A percentile compares a stretch with the other conserved stretches of the same genome.
Conservation (phyloP, 2,888 invertebrate species). For the Drosophila tanythrix region DNA sequence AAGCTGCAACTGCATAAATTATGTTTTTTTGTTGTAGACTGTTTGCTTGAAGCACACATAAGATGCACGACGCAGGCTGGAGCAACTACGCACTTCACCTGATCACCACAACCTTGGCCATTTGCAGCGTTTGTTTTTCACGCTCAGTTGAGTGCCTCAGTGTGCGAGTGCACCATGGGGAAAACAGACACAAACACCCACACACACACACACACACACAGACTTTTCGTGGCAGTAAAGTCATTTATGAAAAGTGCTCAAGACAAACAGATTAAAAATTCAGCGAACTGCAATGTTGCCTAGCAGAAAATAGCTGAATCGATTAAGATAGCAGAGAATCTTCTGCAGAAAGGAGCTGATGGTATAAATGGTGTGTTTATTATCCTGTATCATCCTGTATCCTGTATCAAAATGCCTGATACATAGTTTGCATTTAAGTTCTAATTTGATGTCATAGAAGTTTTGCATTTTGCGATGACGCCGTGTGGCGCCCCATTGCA, state of each 20-base stretch:
- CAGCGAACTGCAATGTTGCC: neutral
- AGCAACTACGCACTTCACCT: slow-evolving; percentile 35
- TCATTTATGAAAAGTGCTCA: slow-evolving; percentile 6
- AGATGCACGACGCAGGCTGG: slow-evolving; percentile 28
- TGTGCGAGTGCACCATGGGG: slow-evolving; percentile 9
- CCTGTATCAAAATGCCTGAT: neutral
- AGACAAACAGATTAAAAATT: slow-evolving; percentile 5
- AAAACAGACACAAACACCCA: neutral
- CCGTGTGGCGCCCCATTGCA: slow-evolving; percentile 1
- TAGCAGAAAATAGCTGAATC: neutral
- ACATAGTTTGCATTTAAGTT: neutral
- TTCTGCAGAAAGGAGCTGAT: neutral
- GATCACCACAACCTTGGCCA: slow-evolving; percentile 16
- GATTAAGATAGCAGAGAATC: neutral
- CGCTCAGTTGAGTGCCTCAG: slow-evolving; percentile 57
- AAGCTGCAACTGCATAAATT: slow-evolving; percentile 53
- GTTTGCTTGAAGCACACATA: slow-evolving; percentile 46
- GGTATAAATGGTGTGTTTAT: neutral
- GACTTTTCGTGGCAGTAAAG: neutral
- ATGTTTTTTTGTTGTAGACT: slow-evolving; percentile 39
- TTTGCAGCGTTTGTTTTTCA: slow-evolving; percentile 47
- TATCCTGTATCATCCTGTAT: neutral
- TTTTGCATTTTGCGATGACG: too few relatives aligned
- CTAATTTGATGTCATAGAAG: neutral
- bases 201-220: neutral